Conservation (phyloP, 2,113 vertebrate species). For the Chaetorhynchus papuensis region DNA sequence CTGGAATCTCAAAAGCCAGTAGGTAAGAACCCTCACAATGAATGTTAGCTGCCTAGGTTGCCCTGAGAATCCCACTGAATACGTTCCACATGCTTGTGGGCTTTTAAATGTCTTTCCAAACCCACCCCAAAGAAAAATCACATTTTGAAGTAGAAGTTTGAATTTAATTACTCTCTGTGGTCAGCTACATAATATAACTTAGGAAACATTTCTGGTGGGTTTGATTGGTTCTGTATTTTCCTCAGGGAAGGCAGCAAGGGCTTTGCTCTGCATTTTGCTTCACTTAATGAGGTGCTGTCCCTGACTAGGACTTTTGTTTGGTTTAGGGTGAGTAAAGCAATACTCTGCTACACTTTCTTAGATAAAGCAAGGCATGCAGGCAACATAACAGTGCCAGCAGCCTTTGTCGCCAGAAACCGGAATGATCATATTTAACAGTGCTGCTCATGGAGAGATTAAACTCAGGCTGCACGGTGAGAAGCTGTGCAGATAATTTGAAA, state of each 20-base stretch:
- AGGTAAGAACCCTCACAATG: neutral
- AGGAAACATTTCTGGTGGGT: neutral
- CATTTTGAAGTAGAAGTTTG: neutral
- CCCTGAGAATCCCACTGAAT: neutral
- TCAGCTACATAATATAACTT: neutral
- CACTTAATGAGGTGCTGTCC: neutral
- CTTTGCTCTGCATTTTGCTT: neutral
- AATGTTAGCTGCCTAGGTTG: neutral
- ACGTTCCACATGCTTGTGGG: neutral
- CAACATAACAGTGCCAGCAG: neutral
- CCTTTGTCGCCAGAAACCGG: neutral
- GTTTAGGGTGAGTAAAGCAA: neutral
- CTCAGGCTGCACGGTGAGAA: neutral
- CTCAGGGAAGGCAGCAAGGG: neutral
- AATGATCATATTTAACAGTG: neutral
- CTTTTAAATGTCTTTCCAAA: neutral
- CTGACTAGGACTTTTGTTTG: constrained; percentile 30
- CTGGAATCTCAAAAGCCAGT: neutral
- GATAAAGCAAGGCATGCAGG: constrained; percentile 17
- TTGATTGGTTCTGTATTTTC: neutral
- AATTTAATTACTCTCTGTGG: neutral
- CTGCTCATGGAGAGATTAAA: constrained; percentile 20
- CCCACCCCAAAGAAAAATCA: neutral
- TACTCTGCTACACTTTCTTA: neutral
- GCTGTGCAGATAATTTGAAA: constrained; percentile 26